These are phyloP conservation scores for Diarsia brunnea DNA, from an alignment of 2,888 invertebrate species.

Conservation along the genomic window DNA sequence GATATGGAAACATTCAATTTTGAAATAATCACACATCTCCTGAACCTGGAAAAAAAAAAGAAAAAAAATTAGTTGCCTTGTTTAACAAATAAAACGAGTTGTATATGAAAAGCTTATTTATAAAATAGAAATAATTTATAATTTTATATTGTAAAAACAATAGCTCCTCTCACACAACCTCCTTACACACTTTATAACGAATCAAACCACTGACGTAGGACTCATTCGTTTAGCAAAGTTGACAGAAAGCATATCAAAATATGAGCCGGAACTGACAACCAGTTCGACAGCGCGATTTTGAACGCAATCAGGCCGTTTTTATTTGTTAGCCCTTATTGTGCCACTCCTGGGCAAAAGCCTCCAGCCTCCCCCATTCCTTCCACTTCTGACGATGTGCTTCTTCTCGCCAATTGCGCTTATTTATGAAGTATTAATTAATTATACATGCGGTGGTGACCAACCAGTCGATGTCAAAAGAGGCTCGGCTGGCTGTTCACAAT, in stretches of 20 bases:
- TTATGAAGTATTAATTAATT: neutral
- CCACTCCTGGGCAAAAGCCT: too few relatives aligned
- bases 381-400: too few relatives aligned
- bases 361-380: too few relatives aligned
- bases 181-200: neutral
- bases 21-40: constrained; percentile 98
- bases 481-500: too few relatives aligned
- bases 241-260: neutral
- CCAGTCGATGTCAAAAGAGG: too few relatives aligned
- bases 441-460: too few relatives aligned
- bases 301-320: neutral
- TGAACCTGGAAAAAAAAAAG: constrained; percentile 92
- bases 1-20: constrained; percentile 95
- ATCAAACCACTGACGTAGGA: neutral
- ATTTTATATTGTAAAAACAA: too few relatives aligned
- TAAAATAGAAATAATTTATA: too few relatives aligned
- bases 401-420: neutral
- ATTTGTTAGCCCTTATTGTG: neutral
- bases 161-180: neutral
- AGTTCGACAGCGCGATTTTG: neutral
- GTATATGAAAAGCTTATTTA: neutral
- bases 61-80: neutral
- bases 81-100: neutral
- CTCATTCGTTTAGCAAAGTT: neutral
- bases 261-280: neutral